Evolutionary conservation across 2,113 vertebrate genomes (phyloP).

Genomic region (Hippocampus guttulatus): DNA sequence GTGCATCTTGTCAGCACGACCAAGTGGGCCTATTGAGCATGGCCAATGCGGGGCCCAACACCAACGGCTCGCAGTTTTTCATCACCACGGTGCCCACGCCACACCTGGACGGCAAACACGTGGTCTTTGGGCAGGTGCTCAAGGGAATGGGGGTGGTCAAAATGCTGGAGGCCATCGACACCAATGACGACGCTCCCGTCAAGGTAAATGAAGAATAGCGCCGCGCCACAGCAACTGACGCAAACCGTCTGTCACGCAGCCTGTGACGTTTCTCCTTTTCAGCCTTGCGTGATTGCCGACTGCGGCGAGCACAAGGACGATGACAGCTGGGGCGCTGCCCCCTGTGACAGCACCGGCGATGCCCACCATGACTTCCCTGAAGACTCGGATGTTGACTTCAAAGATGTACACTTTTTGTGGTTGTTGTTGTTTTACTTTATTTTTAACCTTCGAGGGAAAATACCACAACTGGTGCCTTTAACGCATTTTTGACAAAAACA

Average conservation of each 20-base stretch:
- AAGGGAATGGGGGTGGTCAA: slow-evolving; percentile 88
- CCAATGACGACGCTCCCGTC: slow-evolving; percentile 79
- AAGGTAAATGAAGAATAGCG: slow-evolving; percentile 46
- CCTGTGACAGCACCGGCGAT: slow-evolving; percentile 83
- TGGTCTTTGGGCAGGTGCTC: slow-evolving; percentile 90
- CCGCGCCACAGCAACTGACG: not conserved
- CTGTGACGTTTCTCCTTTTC: slow-evolving; percentile 21
- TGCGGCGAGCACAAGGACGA: slow-evolving; percentile 87
- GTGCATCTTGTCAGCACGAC: slow-evolving; percentile 77
- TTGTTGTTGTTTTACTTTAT: no score
- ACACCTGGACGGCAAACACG: slow-evolving; percentile 90
- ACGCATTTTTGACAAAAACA: no score
- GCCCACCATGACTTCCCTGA: slow-evolving; percentile 88
- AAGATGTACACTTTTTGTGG: slow-evolving; percentile 72
- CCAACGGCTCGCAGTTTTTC: slow-evolving; percentile 97
- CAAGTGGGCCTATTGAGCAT: slow-evolving; percentile 88
- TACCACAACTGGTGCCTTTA: no score
- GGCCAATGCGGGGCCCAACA: slow-evolving; percentile 89
- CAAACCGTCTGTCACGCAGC: not conserved
- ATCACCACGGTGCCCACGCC: slow-evolving; percentile 90
- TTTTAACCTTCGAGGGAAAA: no score
- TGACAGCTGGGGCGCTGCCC: slow-evolving; percentile 77
- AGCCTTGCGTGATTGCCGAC: slow-evolving; percentile 85
- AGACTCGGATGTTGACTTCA: slow-evolving; percentile 85
- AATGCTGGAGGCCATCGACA: slow-evolving; percentile 82